Evolutionary conservation across 2,888 invertebrate genomes (phyloP).

Genomic region (Yponomeuta malinellus): DNA sequence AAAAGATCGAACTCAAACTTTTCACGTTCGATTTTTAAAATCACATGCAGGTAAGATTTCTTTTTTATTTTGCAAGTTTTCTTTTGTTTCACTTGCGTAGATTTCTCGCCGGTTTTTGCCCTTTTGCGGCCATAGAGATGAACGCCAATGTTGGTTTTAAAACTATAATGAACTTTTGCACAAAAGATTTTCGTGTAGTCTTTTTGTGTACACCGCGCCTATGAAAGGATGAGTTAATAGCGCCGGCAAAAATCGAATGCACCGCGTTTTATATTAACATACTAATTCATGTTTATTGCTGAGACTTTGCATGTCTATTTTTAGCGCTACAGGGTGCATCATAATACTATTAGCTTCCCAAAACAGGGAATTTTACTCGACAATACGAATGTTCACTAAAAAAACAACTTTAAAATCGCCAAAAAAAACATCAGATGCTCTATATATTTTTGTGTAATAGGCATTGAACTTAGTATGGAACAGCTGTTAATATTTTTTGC

Average conservation of each 20-base stretch:
- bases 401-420: too few species aligned
- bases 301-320: not conserved
- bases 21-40: too few species aligned
- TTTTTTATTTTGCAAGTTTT: not conserved
- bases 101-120: not conserved
- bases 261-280: not conserved
- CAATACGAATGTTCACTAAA: too few species aligned
- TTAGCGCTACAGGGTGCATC: not conserved
- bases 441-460: too few species aligned
- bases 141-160: not conserved
- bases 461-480: too few species aligned
- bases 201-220: not conserved
- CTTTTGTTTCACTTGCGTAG: not conserved
- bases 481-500: too few species aligned
- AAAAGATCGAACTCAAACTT: too few species aligned
- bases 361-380: too few species aligned
- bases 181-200: constrained; percentile 4
- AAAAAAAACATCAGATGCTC: too few species aligned
- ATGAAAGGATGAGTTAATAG: constrained; percentile 24
- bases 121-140: not conserved
- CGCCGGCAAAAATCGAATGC: not conserved
- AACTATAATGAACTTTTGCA: not conserved
- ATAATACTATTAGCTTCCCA: too few species aligned
- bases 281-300: not conserved
- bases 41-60: not conserved